Evolutionary conservation across 2,888 invertebrate species (phyloP).

Genomic region (Xiphydria camelus): DNA sequence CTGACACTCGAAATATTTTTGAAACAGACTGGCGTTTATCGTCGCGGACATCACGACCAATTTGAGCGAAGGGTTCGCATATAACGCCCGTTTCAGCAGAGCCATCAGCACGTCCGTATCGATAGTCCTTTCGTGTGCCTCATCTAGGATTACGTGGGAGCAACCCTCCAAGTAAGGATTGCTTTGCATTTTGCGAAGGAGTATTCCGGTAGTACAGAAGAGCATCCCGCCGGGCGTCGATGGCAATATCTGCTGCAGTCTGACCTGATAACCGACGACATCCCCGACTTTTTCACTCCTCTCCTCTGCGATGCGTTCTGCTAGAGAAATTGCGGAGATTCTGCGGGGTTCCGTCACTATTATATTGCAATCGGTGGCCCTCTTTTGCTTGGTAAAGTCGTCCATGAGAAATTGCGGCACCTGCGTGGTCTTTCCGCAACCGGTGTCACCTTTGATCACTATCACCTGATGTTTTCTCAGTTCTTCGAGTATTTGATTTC

Average conservation of each 20-base stretch:
- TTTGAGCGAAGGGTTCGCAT: conserved; percentile 62
- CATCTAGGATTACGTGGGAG: conserved; percentile 73
- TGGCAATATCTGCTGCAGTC: conserved; percentile 62
- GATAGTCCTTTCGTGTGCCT: conserved; percentile 74
- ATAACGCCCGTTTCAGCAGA: conserved; percentile 63
- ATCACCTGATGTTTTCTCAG: conserved; percentile 61
- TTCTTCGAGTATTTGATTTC: conserved; percentile 60
- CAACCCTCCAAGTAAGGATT: conserved; percentile 62
- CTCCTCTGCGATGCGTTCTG: conserved; percentile 68
- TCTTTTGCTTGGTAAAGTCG: conserved; percentile 54
- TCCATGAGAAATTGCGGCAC: conserved; percentile 68
- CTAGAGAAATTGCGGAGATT: conserved; percentile 71
- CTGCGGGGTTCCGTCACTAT: conserved; percentile 71
- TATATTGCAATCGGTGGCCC: conserved; percentile 61
- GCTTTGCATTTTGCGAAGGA: conserved; percentile 58
- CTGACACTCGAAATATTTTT: conserved; percentile 62
- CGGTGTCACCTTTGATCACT: conserved; percentile 71
- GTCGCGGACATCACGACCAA: conserved; percentile 77
- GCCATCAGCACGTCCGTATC: conserved; percentile 70
- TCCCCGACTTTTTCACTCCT: conserved; percentile 68
- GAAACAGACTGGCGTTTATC: conserved; percentile 66
- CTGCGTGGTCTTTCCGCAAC: conserved; percentile 76
- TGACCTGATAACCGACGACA: conserved; percentile 70
- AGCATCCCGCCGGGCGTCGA: conserved; percentile 63
- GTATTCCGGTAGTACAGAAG: conserved; percentile 72